Evolutionary conservation across 2,113 vertebrate species (phyloP), one percentile per base, ranked within the genome.

Genomic region (Brachyhypopomus gauderio): DNA sequence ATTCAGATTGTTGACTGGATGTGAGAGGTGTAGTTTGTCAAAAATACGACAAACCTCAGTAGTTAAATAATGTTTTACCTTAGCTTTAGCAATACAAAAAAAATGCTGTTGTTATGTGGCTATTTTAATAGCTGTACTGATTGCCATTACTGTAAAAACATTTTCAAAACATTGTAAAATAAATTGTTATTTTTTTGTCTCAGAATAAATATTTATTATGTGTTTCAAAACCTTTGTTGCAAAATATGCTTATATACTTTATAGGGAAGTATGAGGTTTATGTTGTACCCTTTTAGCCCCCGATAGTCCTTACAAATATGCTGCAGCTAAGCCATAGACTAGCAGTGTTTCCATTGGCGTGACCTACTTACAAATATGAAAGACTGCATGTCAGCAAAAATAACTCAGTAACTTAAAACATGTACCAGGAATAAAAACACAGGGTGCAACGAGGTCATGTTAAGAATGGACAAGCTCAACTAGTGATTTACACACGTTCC

Each of bases 131-230:
- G 88, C 85, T 85, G 81, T 80, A 85, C 82, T 38, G 79, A 85
- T 80, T 82, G 82, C 82, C 87, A 82, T 86, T 79, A 82, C 74
- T 92, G 86, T 90, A 88, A 87, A 91, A 69, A 87, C 8, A 80
- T 87, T 88, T 90, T 90, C 84, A 88, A 84, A 87, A 77, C 78
- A 86, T 71, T 92, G 88, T 89, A 86, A 88, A 89, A 87, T 78
- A 85, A 82, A 86, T 84, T 79, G 66, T 90, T 90, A 88, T 89
- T 91, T 90, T 90, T 91, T 87, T 90, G 87, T 91, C 86, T 87
- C 77, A 86, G 79, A 92, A 91, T 91, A 93, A 93, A 93, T 88
- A 91, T 92, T 89, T 90, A 91, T 90, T 88, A 88, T 91, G 89
- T 91, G 89, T 90, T 90, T 89, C 76, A 91, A 89, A 79, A 72